phyloP scores from a whole-genome alignment of 2,113 vertebrate species.

The Lophius piscatorius region DNA sequence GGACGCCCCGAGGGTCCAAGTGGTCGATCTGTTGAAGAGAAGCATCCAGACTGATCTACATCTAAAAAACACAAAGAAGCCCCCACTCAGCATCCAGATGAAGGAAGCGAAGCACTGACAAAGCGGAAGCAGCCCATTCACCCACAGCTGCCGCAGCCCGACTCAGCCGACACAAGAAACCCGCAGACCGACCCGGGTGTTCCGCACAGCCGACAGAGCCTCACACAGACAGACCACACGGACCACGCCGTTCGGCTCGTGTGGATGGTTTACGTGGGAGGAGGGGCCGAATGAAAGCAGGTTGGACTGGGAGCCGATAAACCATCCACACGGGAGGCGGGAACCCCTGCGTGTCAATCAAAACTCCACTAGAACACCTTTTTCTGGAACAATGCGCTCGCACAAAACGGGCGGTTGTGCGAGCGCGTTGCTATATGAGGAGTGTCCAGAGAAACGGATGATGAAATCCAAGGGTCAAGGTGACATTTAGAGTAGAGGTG shows the following conservation, averaged over 20 bases:
- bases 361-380: conserved; percentile 26
- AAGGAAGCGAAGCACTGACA: conserved; percentile 34
- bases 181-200: conserved; percentile 42
- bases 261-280: conserved; percentile 60
- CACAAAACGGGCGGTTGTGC: conserved; percentile 13
- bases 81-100: conserved; percentile 10
- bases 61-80: neutral
- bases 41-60: neutral
- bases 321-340: conserved; percentile 58
- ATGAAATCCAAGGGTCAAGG: neutral
- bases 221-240: conserved; percentile 56
- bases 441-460: conserved; percentile 61
- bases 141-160: conserved; percentile 16
- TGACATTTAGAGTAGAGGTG: neutral
- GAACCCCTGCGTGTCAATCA: conserved; percentile 9
- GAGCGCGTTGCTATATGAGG: conserved; percentile 49
- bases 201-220: conserved; percentile 36
- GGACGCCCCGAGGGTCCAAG: conserved; percentile 91
- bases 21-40: conserved; percentile 87
- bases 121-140: conserved; percentile 39
- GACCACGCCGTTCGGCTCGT: conserved; percentile 32
- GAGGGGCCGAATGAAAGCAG: too few species aligned
- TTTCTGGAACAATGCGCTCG: conserved; percentile 46
- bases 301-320: conserved; percentile 40
- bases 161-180: conserved; percentile 47